Percentiles rank a stretch among this genome's conserved stretches.
These are phyloP conservation scores for Stenurella melanura DNA, from an alignment of 2,888 invertebrate species.

Conservation along the genomic window DNA sequence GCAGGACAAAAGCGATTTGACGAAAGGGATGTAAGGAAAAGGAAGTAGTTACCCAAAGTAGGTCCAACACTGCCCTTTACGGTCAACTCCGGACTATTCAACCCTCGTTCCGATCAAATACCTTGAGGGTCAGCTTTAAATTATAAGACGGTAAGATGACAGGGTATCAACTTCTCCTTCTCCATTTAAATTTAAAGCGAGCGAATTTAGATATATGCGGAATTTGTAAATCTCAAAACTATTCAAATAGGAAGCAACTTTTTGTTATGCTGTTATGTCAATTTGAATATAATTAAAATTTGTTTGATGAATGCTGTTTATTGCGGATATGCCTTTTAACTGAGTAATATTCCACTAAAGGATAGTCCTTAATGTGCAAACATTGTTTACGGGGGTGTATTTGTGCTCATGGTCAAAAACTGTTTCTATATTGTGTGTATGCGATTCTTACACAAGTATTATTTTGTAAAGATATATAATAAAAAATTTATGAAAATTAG, in stretches of 20 bases:
- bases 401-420: no score
- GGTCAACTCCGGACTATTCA: constrained; percentile 54
- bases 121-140: constrained; percentile 57
- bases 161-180: constrained; percentile 43
- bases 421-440: no score
- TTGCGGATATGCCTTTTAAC: no score
- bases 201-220: constrained; percentile 20
- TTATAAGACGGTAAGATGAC: constrained; percentile 54
- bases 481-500: no score
- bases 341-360: no score
- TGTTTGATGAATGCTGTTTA: no score
- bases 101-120: constrained; percentile 57
- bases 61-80: constrained; percentile 51
- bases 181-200: constrained; percentile 30
- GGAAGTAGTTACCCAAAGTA: constrained; percentile 55
- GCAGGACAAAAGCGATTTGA: constrained; percentile 43
- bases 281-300: no score
- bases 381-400: no score
- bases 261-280: no score
- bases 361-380: no score
- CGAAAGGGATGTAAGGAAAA: constrained; percentile 53
- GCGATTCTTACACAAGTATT: no score
- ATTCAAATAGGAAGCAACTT: neutral
- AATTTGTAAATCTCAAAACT: neutral
- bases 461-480: no score